Evolutionary conservation across 2,888 invertebrate species (phyloP).

Genomic region (Cantharis rustica): DNA sequence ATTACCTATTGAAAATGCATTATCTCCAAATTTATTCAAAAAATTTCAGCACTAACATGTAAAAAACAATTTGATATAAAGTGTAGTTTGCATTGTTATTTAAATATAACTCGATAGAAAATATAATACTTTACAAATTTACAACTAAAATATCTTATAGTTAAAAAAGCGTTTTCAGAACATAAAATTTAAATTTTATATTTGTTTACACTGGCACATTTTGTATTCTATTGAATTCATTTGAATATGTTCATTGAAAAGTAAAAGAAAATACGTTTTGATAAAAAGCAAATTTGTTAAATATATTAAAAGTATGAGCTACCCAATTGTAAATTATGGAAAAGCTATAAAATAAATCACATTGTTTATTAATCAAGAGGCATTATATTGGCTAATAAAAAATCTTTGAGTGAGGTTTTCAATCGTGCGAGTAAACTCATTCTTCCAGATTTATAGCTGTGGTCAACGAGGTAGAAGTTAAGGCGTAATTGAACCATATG

Average conservation of each 20-base stretch:
- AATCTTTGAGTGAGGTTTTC: slow-evolving; percentile 14
- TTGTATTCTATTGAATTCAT: slow-evolving; percentile 9
- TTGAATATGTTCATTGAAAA: slow-evolving; percentile 2
- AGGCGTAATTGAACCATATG: slow-evolving; percentile 47
- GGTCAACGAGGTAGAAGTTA: slow-evolving; percentile 46
- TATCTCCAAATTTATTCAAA: neutral
- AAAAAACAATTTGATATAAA: neutral
- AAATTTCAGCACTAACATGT: neutral
- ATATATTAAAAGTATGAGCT: neutral
- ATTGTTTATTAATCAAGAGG: slow-evolving; percentile 1
- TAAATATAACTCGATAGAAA: neutral
- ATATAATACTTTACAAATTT: neutral
- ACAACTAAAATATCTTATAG: neutral
- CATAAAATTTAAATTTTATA: slow-evolving; percentile 14
- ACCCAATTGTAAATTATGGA: neutral
- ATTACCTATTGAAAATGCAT: neutral
- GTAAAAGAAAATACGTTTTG: neutral
- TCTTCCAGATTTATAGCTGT: slow-evolving; percentile 40
- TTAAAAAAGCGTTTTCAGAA: neutral
- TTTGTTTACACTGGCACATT: slow-evolving; percentile 12
- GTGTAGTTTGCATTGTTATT: neutral
- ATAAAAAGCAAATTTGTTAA: neutral
- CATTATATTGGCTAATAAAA: slow-evolving; percentile 6
- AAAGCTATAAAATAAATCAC: neutral
- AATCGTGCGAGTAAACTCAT: slow-evolving; percentile 21